A percentile compares a stretch with the other conserved stretches of the same genome.
These are phyloP conservation scores for Exaiptasia diaphana DNA, from an alignment of 64 coral and sea anemone species.

Conservation along the genomic window DNA sequence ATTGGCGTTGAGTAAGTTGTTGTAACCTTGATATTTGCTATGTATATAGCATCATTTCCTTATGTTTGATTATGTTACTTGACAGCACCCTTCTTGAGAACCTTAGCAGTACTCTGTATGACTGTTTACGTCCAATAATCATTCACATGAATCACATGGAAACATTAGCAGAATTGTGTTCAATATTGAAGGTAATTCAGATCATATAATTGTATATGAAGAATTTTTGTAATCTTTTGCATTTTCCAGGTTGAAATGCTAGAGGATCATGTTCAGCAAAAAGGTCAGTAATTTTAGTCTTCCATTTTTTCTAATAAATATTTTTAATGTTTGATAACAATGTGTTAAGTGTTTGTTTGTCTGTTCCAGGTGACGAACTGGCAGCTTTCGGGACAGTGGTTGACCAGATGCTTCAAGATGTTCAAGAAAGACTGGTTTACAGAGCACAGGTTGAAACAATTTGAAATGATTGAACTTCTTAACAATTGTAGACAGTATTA, in stretches of 20 bases:
- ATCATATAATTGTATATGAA: background rate
- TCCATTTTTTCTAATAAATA: background rate
- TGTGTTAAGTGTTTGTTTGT: background rate
- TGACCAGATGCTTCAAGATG: constrained; percentile 95
- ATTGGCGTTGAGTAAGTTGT: constrained; percentile 80
- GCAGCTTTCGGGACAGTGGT: constrained; percentile 87
- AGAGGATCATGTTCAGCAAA: constrained; percentile 95
- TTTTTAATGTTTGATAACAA: background rate
- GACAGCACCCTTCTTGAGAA: constrained; percentile 80
- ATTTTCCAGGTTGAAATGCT: constrained; percentile 87
- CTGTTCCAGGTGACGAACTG: constrained; percentile 70
- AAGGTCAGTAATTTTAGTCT: constrained; percentile 51
- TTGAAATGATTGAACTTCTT: background rate
- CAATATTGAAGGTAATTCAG: constrained; percentile 82
- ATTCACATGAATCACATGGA: constrained; percentile 99
- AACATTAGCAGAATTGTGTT: constrained; percentile 90
- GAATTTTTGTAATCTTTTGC: background rate
- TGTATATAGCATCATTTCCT: background rate
- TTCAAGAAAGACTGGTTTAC: constrained; percentile 93
- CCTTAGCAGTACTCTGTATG: constrained; percentile 81
- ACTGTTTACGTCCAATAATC: constrained; percentile 86
- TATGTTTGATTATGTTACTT: too few species aligned
- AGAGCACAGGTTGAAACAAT: constrained; percentile 72
- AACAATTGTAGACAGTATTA: background rate
- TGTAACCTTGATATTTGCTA: background rate